Conservation (phyloP, 2,888 invertebrate genomes). For the Blera fallax region DNA sequence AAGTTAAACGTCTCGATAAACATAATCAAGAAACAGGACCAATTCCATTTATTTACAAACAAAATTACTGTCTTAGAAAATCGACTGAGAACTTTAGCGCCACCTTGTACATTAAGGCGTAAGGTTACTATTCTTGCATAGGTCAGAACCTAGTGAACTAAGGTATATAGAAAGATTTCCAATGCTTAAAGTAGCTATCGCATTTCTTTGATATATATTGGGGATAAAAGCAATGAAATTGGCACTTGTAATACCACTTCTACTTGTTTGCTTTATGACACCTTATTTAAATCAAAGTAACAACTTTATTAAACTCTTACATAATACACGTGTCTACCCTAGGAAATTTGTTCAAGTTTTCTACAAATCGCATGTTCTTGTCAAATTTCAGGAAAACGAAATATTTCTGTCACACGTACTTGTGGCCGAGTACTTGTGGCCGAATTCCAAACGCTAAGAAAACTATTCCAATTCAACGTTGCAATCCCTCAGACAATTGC, state of each 20-base stretch:
- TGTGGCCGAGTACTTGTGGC: conserved; percentile 47
- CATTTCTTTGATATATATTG: too few species aligned
- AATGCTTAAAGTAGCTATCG: too few species aligned
- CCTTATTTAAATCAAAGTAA: background rate
- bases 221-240: too few species aligned
- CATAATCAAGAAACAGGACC: too few species aligned
- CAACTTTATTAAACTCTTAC: background rate
- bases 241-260: background rate
- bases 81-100: too few species aligned
- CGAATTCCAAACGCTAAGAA: conserved; percentile 43
- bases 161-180: too few species aligned
- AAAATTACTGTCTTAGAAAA: too few species aligned
- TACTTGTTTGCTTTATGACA: background rate
- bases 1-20: too few species aligned
- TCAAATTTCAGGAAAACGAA: conserved; percentile 59
- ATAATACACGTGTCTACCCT: background rate
- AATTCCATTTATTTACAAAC: too few species aligned
- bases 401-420: conserved; percentile 48
- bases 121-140: too few species aligned
- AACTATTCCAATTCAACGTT: conserved; percentile 49
- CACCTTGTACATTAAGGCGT: too few species aligned
- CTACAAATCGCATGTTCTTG: conserved; percentile 40
- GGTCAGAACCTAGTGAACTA: too few species aligned
- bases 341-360: conserved; percentile 1
- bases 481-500: conserved; percentile 70